phyloP scores from a whole-genome alignment of 2,888 invertebrate genomes.

The Cryptocheilus praepositus region DNA sequence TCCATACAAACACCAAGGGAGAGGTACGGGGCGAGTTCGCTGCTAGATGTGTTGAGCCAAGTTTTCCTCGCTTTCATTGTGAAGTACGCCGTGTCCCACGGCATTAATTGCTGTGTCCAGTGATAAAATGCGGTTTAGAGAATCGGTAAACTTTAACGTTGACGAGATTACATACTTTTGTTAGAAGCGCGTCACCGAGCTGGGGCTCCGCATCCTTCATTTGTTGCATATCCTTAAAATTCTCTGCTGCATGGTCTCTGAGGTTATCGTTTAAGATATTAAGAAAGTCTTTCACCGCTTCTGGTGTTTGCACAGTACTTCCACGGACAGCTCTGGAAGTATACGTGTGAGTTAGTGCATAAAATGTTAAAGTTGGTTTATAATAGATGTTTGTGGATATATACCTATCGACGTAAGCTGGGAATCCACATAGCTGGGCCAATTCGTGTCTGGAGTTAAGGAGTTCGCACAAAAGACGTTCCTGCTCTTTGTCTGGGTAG shows the following conservation, averaged over 20 bases:
- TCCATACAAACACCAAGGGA: slow-evolving; percentile 97
- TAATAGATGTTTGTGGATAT: background rate
- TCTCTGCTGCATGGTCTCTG: slow-evolving; percentile 81
- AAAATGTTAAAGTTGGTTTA: background rate
- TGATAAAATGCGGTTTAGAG: no score
- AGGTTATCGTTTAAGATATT: slow-evolving; percentile 84
- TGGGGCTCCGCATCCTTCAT: slow-evolving; percentile 79
- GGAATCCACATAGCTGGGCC: slow-evolving; percentile 92
- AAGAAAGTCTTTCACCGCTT: slow-evolving; percentile 87
- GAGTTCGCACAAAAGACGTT: slow-evolving; percentile 83
- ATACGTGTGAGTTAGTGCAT: background rate
- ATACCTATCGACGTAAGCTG: slow-evolving; percentile 89
- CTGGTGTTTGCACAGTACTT: slow-evolving; percentile 89
- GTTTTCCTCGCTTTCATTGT: slow-evolving; percentile 84
- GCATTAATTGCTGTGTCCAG: slow-evolving; percentile 67
- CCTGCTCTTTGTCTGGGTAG: slow-evolving; percentile 86
- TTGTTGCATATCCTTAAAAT: slow-evolving; percentile 85
- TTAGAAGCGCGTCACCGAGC: slow-evolving; percentile 18
- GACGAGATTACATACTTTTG: slow-evolving; percentile 49
- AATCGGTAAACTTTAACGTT: no score
- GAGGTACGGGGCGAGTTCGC: slow-evolving; percentile 90
- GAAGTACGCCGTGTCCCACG: slow-evolving; percentile 94
- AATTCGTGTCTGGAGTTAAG: slow-evolving; percentile 86
- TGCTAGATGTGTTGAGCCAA: slow-evolving; percentile 82
- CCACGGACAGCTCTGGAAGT: slow-evolving; percentile 86